Base-by-base conservation (phyloP, 2,797 vertebrate genomes). In the Siniperca undulata region DNA sequence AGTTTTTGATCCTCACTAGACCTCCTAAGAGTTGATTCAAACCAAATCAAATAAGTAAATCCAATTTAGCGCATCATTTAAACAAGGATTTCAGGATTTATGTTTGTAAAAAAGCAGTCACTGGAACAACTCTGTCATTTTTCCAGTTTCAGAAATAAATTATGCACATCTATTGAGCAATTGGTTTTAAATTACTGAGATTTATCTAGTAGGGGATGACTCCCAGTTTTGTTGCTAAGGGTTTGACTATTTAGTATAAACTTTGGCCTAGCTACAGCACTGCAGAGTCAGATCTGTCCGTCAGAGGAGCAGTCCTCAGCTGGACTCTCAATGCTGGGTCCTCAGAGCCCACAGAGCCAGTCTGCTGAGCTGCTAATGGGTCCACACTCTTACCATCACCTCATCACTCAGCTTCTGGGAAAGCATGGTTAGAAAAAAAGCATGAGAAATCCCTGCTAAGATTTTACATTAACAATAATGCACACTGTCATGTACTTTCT, bases 331-430 rank as follows among this genome's bases (percentile, higher is more conserved):
- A 82, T 19, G 59, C 59, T 7, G 30, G 30, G 44, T 86, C 80
- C 77, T 80, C 53, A 61, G 83, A 70, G 80, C 13, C 73, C 83
- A 83, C 48, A 61, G 70, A 74, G 73, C 13, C 38, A n/a, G 46
- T 78, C 79, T 70, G 72, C 70, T 71, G 81, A 89, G 85, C 68
- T 0, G 44, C 74, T 91, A 89, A 92, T 89, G 66, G 70, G 19
- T 80, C 78, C 56, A 58, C 77, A 84, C 75, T 83, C 66, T 66
- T 36, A 78, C 56, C 66, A 55, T 83, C 87, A 88, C 78, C 76
- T 91, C 84, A 89, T 88, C 70, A 84, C 42, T 80, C 73, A 76
- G 71, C 82, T 84, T 80, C 82, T 85, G 77, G 66, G 67, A 88
- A 87, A 87, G 60, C 38, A 30, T 9, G 24, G 14, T 69, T 52